Percentiles rank a stretch among this genome's conserved stretches.
Conservation (phyloP, 2,888 invertebrate genomes). For the Eupithecia abbreviata region DNA sequence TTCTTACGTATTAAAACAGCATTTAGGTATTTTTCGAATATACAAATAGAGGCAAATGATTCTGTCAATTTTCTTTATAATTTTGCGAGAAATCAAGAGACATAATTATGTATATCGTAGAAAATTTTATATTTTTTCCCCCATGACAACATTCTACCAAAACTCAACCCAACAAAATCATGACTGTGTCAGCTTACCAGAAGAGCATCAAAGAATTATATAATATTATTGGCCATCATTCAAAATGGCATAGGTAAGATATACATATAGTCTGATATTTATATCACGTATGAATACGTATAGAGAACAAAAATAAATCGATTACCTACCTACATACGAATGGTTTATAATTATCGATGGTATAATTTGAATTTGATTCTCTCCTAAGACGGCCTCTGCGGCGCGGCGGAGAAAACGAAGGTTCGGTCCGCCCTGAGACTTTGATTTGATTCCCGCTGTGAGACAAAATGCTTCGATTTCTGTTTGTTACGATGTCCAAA, state of each 20-base stretch:
- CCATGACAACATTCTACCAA: neutral
- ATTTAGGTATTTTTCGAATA: neutral
- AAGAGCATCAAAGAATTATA: conserved; percentile 38
- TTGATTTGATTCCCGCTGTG: neutral
- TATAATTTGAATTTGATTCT: conserved; percentile 5
- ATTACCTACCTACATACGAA: conserved; percentile 23
- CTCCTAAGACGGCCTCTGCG: neutral
- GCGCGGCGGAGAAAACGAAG: neutral
- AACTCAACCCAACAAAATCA: neutral
- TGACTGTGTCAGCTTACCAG: conserved; percentile 9
- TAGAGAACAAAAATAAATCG: conserved; percentile 35
- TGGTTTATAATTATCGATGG: conserved; percentile 23
- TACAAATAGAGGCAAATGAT: neutral
- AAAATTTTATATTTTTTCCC: neutral
- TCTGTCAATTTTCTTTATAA: neutral
- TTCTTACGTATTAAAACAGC: neutral
- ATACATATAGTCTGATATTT: conserved; percentile 24
- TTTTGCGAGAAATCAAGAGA: neutral
- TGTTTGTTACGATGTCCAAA: neutral
- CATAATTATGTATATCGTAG: neutral
- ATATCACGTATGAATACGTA: conserved; percentile 26
- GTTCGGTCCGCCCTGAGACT: neutral
- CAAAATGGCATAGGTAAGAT: conserved; percentile 30
- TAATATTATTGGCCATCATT: conserved; percentile 44
- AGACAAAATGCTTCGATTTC: neutral